phyloP scores from a whole-genome alignment of 2,113 vertebrate species.

The Penelope pileata region DNA sequence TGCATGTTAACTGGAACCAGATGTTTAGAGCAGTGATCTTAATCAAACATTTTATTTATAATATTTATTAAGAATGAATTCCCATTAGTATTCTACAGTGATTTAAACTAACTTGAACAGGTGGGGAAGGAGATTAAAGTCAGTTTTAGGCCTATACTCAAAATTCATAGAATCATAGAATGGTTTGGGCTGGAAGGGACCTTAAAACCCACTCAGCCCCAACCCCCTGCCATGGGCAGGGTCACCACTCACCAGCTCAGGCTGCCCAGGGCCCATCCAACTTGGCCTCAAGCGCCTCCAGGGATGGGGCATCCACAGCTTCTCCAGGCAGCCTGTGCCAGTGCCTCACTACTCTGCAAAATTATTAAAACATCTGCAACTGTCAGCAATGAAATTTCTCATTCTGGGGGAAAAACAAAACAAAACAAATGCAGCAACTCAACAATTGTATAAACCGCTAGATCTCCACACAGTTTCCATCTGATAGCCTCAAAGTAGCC shows the following conservation, averaged over 20 bases:
- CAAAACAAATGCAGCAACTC: background rate
- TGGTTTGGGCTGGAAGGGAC: background rate
- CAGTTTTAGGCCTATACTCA: background rate
- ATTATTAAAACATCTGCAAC: background rate
- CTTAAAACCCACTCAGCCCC: background rate
- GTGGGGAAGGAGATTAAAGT: background rate
- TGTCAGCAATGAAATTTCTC: background rate
- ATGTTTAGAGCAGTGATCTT: background rate
- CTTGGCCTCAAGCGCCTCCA: background rate
- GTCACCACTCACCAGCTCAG: no score
- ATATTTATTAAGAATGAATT: background rate
- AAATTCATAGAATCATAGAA: background rate
- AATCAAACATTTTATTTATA: background rate
- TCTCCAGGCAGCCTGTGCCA: background rate
- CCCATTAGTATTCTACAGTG: background rate
- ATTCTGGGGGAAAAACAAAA: rapidly evolving
- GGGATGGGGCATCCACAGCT: background rate
- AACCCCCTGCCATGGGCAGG: background rate
- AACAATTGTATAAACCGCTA: background rate
- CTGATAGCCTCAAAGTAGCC: background rate
- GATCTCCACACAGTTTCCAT: background rate
- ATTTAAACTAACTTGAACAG: background rate
- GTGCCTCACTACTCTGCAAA: background rate
- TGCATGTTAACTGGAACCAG: background rate
- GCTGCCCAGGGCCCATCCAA: background rate